A percentile compares a stretch with the other conserved stretches of the same genome.
Evolutionary conservation across 2,888 invertebrate genomes (phyloP).

Genomic region (Macroteleia sp.): DNA sequence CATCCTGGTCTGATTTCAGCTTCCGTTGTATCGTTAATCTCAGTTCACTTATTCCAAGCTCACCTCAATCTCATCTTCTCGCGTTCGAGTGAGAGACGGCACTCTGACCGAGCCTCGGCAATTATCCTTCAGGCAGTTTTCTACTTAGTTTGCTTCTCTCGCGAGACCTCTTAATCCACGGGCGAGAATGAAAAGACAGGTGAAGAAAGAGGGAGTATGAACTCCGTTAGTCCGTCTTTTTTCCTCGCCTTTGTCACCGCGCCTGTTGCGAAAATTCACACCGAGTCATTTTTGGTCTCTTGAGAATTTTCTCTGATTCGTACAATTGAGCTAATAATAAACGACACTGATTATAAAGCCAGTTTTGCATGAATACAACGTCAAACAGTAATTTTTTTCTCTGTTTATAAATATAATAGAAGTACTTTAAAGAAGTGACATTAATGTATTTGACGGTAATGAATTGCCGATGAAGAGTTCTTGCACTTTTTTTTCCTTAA

Average conservation of each 20-base stretch:
- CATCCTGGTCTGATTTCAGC: slow-evolving; percentile 38
- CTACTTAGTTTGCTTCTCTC: slow-evolving; percentile 74
- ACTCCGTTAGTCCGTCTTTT: slow-evolving; percentile 53
- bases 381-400: slow-evolving; percentile 30
- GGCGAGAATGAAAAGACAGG: slow-evolving; percentile 44
- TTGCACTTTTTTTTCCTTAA: no score
- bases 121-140: slow-evolving; percentile 79
- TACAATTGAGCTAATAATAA: slow-evolving; percentile 36
- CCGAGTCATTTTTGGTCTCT: slow-evolving; percentile 39
- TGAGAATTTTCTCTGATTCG: slow-evolving; percentile 26
- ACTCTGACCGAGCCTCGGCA: slow-evolving; percentile 70
- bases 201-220: slow-evolving; percentile 32
- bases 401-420: slow-evolving; percentile 41
- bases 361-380: no score
- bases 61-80: slow-evolving; percentile 44
- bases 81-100: slow-evolving; percentile 43
- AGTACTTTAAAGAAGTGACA: slow-evolving; percentile 6
- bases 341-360: slow-evolving; percentile 26
- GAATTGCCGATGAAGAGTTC: slow-evolving; percentile 41
- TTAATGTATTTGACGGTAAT: slow-evolving; percentile 31
- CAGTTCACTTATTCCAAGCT: slow-evolving; percentile 31
- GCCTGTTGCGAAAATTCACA: slow-evolving; percentile 43
- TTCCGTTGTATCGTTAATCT: slow-evolving; percentile 39
- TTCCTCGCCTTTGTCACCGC: slow-evolving; percentile 11
- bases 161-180: slow-evolving; percentile 47